phyloP scores from a whole-genome alignment of 2,888 invertebrate species.

The Liodrosophila aerea region DNA sequence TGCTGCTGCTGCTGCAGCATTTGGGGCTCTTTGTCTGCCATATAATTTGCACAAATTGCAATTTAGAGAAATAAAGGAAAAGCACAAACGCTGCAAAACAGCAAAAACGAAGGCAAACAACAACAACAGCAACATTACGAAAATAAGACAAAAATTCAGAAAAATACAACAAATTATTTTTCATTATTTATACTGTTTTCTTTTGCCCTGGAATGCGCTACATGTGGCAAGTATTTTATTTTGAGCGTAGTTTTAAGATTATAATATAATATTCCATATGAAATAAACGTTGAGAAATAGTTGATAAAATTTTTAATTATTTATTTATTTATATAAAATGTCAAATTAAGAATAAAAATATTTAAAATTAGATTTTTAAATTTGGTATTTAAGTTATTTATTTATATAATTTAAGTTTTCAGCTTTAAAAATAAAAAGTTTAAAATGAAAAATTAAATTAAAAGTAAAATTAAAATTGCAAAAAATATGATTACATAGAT shows the following conservation, averaged over 20 bases:
- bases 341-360: no score
- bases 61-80: conserved; percentile 74
- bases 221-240: conserved; percentile 1
- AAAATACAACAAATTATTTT: conserved; percentile 50
- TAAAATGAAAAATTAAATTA: no score
- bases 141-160: conserved; percentile 35
- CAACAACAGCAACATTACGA: conserved; percentile 21
- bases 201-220: conserved; percentile 16
- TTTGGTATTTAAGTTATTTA: no score
- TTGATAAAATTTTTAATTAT: no score
- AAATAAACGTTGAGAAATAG: neutral
- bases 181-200: conserved; percentile 18
- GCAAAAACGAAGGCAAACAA: conserved; percentile 28
- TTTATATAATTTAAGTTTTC: no score
- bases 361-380: no score
- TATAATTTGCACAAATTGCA: conserved; percentile 77
- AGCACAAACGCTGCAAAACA: conserved; percentile 50
- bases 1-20: conserved; percentile 31
- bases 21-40: conserved; percentile 67
- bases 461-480: no score
- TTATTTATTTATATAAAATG: no score
- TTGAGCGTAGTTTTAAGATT: neutral
- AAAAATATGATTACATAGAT: no score
- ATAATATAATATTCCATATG: no score
- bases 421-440: no score